Percentiles rank a stretch among this genome's conserved stretches.
phyloP scores from a whole-genome alignment of 2,888 invertebrate genomes.

The Lordiphosa fenestrarum region DNA sequence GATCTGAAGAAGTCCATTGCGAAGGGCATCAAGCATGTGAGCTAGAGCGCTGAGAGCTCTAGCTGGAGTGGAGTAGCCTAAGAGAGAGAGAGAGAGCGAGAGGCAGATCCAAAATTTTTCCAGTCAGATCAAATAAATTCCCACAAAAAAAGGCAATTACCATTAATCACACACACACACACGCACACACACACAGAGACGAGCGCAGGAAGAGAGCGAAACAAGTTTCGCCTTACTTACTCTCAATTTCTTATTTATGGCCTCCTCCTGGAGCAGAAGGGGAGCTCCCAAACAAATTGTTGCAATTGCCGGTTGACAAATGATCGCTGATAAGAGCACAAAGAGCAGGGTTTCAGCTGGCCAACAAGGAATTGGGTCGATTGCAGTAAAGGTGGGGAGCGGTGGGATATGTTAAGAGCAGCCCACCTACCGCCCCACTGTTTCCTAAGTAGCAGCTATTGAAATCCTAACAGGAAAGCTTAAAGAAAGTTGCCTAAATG shows the following conservation, averaged over 20 bases:
- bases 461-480: no score
- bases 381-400: no score
- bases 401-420: no score
- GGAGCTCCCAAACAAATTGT: slow-evolving; percentile 49
- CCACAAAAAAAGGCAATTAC: slow-evolving; percentile 36
- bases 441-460: no score
- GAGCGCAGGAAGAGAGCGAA: neutral
- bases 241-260: slow-evolving; percentile 53
- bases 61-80: no score
- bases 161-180: slow-evolving; percentile 47
- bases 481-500: no score
- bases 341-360: no score
- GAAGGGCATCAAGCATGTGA: slow-evolving; percentile 92
- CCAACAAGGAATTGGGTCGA: no score
- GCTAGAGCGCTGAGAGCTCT: neutral
- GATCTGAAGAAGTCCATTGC: slow-evolving; percentile 94
- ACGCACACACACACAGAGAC: slow-evolving; percentile 10
- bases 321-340: slow-evolving; percentile 47
- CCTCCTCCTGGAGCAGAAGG: neutral
- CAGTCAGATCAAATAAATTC: no score
- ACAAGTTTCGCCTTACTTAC: slow-evolving; percentile 34
- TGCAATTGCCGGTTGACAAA: slow-evolving; percentile 54
- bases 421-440: no score
- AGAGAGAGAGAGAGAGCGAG: no score
- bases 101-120: no score